Evolutionary conservation across 2,113 vertebrate genomes (phyloP).

Genomic region (Calonectris borealis): DNA sequence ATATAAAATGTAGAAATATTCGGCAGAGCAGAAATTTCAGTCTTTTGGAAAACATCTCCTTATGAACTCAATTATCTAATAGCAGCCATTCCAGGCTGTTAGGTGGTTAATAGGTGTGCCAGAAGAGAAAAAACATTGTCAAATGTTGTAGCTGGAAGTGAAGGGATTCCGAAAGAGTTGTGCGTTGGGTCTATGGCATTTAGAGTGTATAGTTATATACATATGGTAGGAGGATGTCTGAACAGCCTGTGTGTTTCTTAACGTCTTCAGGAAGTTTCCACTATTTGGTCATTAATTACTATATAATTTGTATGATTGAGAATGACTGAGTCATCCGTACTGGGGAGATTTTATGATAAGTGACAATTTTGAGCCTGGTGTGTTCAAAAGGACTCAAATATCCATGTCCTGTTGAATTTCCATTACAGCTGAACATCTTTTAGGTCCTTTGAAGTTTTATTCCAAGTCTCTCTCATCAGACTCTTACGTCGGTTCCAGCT

Average conservation of each 20-base stretch:
- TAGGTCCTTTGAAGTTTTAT: background rate
- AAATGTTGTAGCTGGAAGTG: background rate
- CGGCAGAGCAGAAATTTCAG: background rate
- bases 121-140: background rate
- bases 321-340: background rate
- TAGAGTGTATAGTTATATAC: background rate
- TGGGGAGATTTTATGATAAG: background rate
- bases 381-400: background rate
- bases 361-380: background rate
- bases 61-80: background rate
- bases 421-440: background rate
- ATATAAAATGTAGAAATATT: background rate
- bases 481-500: background rate
- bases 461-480: background rate
- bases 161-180: background rate
- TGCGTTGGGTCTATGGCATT: background rate
- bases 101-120: background rate
- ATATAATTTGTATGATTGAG: background rate
- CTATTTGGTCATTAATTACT: background rate
- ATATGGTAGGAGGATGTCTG: accelerated
- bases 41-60: background rate
- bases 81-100: background rate
- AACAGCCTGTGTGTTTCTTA: background rate
- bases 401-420: background rate
- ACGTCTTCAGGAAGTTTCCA: background rate